phyloP scores from a whole-genome alignment of 2,888 invertebrate species.

The Asteroscopus sphinx region DNA sequence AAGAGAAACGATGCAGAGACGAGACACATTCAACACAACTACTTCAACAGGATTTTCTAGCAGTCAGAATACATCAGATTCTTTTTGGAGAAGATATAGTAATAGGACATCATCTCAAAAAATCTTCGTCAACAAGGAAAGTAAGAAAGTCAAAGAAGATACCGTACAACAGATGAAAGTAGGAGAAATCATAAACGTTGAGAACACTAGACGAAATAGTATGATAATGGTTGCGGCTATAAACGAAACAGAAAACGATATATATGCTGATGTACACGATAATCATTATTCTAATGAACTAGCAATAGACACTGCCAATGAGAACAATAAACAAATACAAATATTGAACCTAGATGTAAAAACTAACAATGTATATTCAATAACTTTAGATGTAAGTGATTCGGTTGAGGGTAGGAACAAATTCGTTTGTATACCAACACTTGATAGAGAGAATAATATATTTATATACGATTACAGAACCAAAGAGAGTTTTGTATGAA shows the following conservation, averaged over 20 bases:
- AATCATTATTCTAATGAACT: constrained; percentile 62
- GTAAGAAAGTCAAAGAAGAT: constrained; percentile 78
- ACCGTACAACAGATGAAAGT: constrained; percentile 78
- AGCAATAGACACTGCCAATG: constrained; percentile 67
- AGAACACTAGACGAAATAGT: constrained; percentile 85
- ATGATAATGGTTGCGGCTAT: constrained; percentile 85
- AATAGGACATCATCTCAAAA: constrained; percentile 85
- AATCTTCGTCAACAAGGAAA: constrained; percentile 77
- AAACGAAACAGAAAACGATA: constrained; percentile 74
- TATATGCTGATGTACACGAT: constrained; percentile 72
- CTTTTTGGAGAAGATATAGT: constrained; percentile 91
- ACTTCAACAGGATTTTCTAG: constrained; percentile 91
- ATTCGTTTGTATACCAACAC: constrained; percentile 83
- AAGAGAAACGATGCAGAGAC: constrained; percentile 90
- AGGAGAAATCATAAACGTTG: constrained; percentile 83
- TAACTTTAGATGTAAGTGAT: constrained; percentile 85
- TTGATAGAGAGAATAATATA: constrained; percentile 83
- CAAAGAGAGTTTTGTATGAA: constrained; percentile 86
- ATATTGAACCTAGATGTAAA: constrained; percentile 88
- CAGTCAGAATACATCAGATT: constrained; percentile 90
- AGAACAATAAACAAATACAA: constrained; percentile 88
- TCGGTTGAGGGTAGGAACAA: constrained; percentile 75
- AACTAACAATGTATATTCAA: constrained; percentile 86
- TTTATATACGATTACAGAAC: constrained; percentile 88
- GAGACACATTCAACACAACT: constrained; percentile 92